Base-by-base conservation (phyloP, 2,797 vertebrate genomes). In the Toxotes lorentzi region DNA sequence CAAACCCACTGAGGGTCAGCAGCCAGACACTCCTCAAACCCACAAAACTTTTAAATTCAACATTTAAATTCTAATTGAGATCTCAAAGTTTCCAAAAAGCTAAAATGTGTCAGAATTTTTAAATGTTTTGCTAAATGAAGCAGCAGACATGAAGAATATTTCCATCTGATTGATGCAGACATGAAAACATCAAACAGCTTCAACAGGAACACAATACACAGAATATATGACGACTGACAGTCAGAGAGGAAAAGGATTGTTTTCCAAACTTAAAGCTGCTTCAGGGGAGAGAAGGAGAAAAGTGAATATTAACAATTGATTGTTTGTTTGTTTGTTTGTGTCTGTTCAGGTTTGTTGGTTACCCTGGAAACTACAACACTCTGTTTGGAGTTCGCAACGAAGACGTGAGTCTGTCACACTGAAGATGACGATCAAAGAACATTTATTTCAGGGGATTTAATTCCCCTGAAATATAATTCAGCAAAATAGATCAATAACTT, bases 331-430 rank as follows among this genome's bases (percentile, higher is more conserved):
- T 61, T 23, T 78, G 45, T 80, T 51, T 81, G 38, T 78, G 10
- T 84, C n/a, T 81, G 3, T 47, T 34, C 86, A 96, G 96, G 86
- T 96, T 96, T 60, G 67, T 96, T 1, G 95, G 96, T 56, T 95
- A 95, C 56, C 96, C 95, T 0, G 94, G 96, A 35, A 89, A 95
- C 24, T 96, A 96, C 40, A 81, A 93, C 40, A 95, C 89, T 24
- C 79, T 96, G 65, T 94, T 97, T 65, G 94, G 96, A 64, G 89
- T 96, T 78, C 91, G 94, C 27, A 96, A 95, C 0, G 94, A 97
- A 86, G 95, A 97, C 0, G 93, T 96, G 83, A 96, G 96, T 95
- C 38, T 9, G 32, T 53, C 35, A n/a, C 16, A 12, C 1, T 7
- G 12, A 41, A 59, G 27, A 24, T 2, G 10, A 14, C 38, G 23